A percentile compares a stretch with the other conserved stretches of the same genome.
These are phyloP conservation scores for Drosophila micromelanica DNA, from an alignment of 1,140 invertebrate genomes.

Conservation along the genomic window DNA sequence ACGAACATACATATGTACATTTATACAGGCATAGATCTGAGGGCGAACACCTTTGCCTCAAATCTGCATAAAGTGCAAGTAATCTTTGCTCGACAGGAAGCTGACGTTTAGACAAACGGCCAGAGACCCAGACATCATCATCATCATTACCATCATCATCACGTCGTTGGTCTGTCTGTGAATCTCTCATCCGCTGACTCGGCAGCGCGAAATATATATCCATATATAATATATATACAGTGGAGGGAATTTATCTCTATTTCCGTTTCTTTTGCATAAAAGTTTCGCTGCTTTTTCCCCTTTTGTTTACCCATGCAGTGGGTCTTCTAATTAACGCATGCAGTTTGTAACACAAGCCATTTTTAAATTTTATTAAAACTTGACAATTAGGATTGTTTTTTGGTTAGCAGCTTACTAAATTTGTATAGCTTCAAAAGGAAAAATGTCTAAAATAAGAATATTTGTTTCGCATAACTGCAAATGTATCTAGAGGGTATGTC, in stretches of 20 bases:
- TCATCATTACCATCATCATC: slow-evolving; percentile 34
- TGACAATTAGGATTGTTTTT: too few relatives aligned
- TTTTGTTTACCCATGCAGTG: slow-evolving; percentile 15
- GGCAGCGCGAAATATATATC: slow-evolving; percentile 54
- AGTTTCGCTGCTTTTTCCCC: slow-evolving; percentile 51
- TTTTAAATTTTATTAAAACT: too few relatives aligned
- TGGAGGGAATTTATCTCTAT: slow-evolving; percentile 77
- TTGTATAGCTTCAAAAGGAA: too few relatives aligned
- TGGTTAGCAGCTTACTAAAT: too few relatives aligned
- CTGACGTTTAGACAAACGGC: slow-evolving; percentile 76
- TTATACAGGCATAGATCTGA: not conserved
- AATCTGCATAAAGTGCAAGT: slow-evolving; percentile 72
- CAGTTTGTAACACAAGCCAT: slow-evolving; percentile 11
- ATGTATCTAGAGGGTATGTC: not conserved
- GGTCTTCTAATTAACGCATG: not conserved
- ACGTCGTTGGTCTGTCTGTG: slow-evolving; percentile 55
- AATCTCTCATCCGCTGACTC: slow-evolving; percentile 73
- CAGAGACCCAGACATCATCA: slow-evolving; percentile 55
- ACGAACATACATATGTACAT: not conserved
- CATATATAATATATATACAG: slow-evolving; percentile 13
- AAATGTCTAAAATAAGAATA: too few relatives aligned
- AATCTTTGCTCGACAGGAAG: slow-evolving; percentile 68
- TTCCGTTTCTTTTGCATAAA: slow-evolving; percentile 79
- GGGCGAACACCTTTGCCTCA: slow-evolving; percentile 39
- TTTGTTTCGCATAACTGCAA: too few relatives aligned